Conservation (phyloP, 2,113 vertebrate genomes). For the Anser cygnoides region DNA sequence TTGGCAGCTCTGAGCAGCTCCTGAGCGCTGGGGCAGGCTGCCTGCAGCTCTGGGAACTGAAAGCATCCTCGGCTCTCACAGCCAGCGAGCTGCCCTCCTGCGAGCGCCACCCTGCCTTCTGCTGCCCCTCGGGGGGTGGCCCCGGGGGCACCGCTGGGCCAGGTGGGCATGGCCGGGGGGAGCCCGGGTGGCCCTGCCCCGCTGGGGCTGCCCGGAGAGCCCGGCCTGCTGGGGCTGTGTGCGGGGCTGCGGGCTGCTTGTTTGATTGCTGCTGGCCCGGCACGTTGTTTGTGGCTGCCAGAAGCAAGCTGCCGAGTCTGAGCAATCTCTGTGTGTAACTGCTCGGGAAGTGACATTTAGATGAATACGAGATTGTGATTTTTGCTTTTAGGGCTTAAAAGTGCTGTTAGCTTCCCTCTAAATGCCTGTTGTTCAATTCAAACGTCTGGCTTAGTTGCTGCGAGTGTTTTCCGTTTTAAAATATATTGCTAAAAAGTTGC, state of each 20-base stretch:
- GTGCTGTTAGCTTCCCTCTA: neutral
- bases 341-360: neutral
- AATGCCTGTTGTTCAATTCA: neutral
- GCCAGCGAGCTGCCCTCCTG: neutral
- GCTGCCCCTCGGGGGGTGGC: too few relatives aligned
- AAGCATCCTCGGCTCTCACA: fast-evolving
- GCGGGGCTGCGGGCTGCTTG: neutral
- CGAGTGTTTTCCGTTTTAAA: neutral
- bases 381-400: neutral
- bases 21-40: neutral
- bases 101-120: too few relatives aligned
- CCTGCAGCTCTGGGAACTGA: neutral
- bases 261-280: neutral
- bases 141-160: too few relatives aligned
- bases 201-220: neutral
- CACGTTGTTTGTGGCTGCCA: neutral
- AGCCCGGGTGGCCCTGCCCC: neutral
- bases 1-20: neutral
- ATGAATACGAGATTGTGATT: neutral
- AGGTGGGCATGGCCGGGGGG: too few relatives aligned
- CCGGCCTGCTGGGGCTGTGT: neutral
- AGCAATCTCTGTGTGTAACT: neutral
- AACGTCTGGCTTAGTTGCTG: neutral
- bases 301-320: neutral
- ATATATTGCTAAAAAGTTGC: neutral